phyloP scores from a whole-genome alignment of 2,888 invertebrate species.

The Idaea biselata region DNA sequence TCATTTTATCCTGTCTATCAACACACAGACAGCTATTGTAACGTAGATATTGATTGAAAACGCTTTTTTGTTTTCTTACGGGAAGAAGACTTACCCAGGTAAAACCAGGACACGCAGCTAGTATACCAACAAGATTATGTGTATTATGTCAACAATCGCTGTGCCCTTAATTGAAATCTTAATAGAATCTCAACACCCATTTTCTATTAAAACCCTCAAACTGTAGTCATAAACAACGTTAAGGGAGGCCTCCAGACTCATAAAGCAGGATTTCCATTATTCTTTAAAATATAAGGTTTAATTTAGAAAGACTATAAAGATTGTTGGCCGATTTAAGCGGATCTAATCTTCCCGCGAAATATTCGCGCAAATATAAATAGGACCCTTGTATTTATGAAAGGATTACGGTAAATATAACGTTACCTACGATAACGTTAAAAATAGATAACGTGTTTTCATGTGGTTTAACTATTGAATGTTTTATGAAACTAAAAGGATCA shows the following conservation, averaged over 20 bases:
- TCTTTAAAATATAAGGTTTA: background rate
- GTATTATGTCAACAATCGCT: background rate
- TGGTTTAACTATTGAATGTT: background rate
- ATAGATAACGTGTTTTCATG: background rate
- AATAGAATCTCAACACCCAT: background rate
- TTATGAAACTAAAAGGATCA: background rate
- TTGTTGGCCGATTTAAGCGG: background rate
- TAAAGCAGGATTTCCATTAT: conserved; percentile 18
- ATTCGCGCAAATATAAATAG: background rate
- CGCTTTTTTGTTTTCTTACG: too few relatives aligned
- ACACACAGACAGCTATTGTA: too few relatives aligned
- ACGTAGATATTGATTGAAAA: too few relatives aligned
- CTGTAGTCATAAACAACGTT: conserved; percentile 3
- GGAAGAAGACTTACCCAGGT: too few relatives aligned
- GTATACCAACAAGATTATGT: too few relatives aligned
- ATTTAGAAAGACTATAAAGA: background rate
- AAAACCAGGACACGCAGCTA: too few relatives aligned
- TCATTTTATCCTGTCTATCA: too few relatives aligned
- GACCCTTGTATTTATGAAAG: background rate
- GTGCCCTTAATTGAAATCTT: background rate
- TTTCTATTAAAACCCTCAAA: background rate
- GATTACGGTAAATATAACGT: background rate
- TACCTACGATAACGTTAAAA: background rate
- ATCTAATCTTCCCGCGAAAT: background rate
- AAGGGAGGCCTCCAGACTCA: conserved; percentile 12